Base-by-base conservation (phyloP, 1,140 invertebrate species). In the Lordiphosa collinella region DNA sequence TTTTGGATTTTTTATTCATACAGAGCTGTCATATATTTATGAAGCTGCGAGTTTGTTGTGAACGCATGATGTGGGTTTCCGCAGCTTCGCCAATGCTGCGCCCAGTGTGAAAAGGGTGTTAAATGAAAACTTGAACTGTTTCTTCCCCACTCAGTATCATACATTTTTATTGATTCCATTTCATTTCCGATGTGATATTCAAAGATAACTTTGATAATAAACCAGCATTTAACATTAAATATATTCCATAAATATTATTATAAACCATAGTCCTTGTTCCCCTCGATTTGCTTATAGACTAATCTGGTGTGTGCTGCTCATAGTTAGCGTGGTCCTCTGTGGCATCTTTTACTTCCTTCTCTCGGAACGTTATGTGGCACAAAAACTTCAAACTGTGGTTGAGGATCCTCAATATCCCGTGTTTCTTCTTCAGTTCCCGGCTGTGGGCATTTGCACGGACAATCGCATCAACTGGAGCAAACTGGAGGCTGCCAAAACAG, bases 391-490 rank as follows among this genome's bases (percentile, higher is more conserved):
- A 48, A 89, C 90, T 1, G 91, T 93, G 0, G 92, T 94, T 52
- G 92, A 94, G 58, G 92, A 92, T 38, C 93, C 92, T 0, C 92
- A 93, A 72, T 91, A 91, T 40, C 92, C 92, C 0, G 92, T 94
- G 11, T 93, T 92, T 90, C 91, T 92, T 58, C 91, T 93, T 34
- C 91, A 91, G 0, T 94, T 94, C 79, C 93, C 93, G 1, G 93
- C 93, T 1, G 91, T 94, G 0, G 93, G 92, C 0, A 87, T 94
- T 48, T 94, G 93, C 70, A 90, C 92, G 62, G 88, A 93, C 11
- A 94, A 94, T 85, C 85, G 85, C 32, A 64, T 87, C 18, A 71
- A 87, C 29, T 87, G 85, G 85, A 69, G 50, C 25, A 76, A 67
- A 25, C 29, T 87, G 43, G 63, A 85, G 29, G 65, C 53, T 13